Base-by-base conservation (phyloP, 2,888 invertebrate genomes). In the Cerastis leucographa region DNA sequence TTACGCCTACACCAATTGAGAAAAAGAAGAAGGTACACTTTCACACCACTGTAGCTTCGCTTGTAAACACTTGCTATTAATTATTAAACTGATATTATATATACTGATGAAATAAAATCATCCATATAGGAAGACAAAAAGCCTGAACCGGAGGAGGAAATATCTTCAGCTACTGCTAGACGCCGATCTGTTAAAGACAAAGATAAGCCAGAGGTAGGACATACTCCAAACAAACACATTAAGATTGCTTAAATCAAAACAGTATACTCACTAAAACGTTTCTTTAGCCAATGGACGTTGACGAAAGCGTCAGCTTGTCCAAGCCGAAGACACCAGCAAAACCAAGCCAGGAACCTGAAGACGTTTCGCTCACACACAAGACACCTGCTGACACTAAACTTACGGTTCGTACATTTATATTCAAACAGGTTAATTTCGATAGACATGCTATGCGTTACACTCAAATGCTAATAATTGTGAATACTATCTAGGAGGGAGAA, bases 1-100 rank as follows among this genome's bases (percentile, higher is more conserved):
- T 97, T 68, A 93, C 97, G 88, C 96, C 97, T 59, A 97, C 97
- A 89, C 96, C 97, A 51, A 88, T 90, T 81, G 96, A 96, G 90
- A 96, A 96, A 95, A 96, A 95, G 94, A 96, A 96, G 89, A 96
- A 96, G 96, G 96, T 96, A 96, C 91, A 93, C 91, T 86, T 67
- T 80, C 67, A 80, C 74, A 78, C 78, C 73, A 74, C 61, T 72
- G 35, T 67, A 44, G 40, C 40, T 42, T 35, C 29, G 76, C 75
- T 83, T 79, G 8, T n/a, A 80, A 42, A 72, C n/a, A 68, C 17
- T 78, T 65, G 71, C 79, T 74, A 19, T 56, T 62, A 49, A 22
- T 12, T 35, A 49, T 22, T 11, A 25, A 0, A 25, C 19, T 40
- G 0, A 22, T 17, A 29, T 22, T 9, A 29, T 35, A n/a, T 59